A percentile compares a stretch with the other conserved stretches of the same genome.
phyloP scores from a whole-genome alignment of 1,140 invertebrate species.

The Mamestra configurata region DNA sequence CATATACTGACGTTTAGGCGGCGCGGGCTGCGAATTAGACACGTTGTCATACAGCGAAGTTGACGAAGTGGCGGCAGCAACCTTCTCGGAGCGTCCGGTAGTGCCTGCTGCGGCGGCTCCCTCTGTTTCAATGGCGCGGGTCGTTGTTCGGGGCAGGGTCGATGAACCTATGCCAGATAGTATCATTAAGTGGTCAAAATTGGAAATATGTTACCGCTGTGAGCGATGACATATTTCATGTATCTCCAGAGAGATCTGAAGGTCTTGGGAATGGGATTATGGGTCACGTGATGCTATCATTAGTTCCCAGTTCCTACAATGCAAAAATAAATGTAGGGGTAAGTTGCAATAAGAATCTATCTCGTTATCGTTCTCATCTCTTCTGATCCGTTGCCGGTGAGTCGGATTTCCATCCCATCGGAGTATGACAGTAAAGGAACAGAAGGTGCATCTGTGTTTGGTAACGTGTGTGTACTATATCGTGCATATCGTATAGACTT shows the following conservation, averaged over 20 bases:
- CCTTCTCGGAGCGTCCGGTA: constrained; percentile 90
- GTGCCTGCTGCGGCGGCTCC: constrained; percentile 78
- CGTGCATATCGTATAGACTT: too few species aligned
- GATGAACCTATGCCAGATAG: constrained; percentile 90
- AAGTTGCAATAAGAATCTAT: neutral
- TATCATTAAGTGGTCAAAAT: neutral
- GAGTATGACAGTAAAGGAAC: too few species aligned
- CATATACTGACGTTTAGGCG: constrained; percentile 82
- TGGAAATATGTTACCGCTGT: neutral
- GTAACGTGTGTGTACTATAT: too few species aligned
- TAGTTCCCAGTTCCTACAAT: too few species aligned
- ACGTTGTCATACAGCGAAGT: constrained; percentile 97
- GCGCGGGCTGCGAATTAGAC: constrained; percentile 87
- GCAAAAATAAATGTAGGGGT: too few species aligned
- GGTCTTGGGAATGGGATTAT: too few species aligned
- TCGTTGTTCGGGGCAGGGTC: constrained; percentile 93
- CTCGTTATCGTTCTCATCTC: too few species aligned
- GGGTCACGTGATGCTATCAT: too few species aligned
- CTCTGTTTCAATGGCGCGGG: constrained; percentile 91
- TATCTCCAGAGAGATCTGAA: neutral
- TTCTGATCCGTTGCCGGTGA: too few species aligned
- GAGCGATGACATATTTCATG: neutral
- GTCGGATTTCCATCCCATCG: too few species aligned
- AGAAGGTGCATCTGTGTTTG: too few species aligned
- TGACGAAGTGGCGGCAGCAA: constrained; percentile 94